phyloP scores from a whole-genome alignment of 2,888 invertebrate genomes.

The Coleophora flavipennella region DNA sequence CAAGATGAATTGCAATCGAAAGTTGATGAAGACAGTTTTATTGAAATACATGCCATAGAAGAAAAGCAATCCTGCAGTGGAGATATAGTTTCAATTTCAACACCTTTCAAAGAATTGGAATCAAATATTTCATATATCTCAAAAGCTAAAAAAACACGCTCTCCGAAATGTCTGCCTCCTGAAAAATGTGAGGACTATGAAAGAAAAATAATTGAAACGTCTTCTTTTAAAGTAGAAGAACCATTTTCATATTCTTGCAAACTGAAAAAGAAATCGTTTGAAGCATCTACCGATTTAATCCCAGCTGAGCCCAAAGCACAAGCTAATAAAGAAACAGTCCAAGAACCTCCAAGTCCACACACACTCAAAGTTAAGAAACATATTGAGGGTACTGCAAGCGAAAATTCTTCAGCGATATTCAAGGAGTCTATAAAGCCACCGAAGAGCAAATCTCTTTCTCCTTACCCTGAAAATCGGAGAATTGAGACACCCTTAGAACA shows the following conservation, averaged over 20 bases:
- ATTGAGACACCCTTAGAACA: conserved; percentile 34
- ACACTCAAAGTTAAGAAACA: conserved; percentile 16
- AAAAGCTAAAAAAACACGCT: conserved; percentile 42
- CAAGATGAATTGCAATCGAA: conserved; percentile 43
- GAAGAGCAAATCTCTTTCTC: conserved; percentile 48
- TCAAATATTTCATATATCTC: conserved; percentile 30
- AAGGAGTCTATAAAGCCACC: conserved; percentile 37
- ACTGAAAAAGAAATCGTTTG: conserved; percentile 18
- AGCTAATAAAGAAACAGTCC: no score
- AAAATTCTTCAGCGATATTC: conserved; percentile 17
- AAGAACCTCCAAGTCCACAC: conserved; percentile 12
- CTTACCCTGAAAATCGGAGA: conserved; percentile 38
- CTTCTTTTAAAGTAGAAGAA: conserved; percentile 18
- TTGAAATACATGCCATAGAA: conserved; percentile 63
- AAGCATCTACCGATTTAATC: conserved; percentile 17
- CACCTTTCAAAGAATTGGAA: conserved; percentile 46
- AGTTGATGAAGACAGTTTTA: conserved; percentile 57
- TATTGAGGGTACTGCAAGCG: conserved; percentile 18
- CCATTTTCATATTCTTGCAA: conserved; percentile 15
- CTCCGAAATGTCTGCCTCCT: conserved; percentile 38
- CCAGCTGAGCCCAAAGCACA: conserved; percentile 18
- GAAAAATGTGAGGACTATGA: conserved; percentile 33
- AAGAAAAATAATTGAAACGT: conserved; percentile 22
- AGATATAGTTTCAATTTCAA: conserved; percentile 57
- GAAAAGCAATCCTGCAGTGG: conserved; percentile 45